Percentiles rank a stretch among this genome's conserved stretches.
phyloP scores from a whole-genome alignment of 2,888 invertebrate species.

The Mechanitis mazaeus region DNA sequence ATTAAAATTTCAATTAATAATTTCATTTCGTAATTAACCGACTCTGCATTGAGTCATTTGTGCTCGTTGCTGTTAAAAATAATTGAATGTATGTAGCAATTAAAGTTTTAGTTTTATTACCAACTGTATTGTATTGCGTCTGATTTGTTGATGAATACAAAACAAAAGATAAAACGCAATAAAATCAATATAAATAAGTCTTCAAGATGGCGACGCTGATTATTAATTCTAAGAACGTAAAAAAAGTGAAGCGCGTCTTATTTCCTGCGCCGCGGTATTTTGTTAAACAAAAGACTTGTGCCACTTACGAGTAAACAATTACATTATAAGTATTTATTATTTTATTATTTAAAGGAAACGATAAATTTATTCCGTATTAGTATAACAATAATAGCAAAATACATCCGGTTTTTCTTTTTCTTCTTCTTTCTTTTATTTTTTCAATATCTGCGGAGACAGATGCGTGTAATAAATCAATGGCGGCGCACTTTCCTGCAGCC shows the following conservation, averaged over 20 bases:
- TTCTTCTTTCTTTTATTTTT: not conserved
- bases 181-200: not conserved
- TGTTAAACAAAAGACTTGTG: slow-evolving; percentile 9
- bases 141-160: too few species aligned
- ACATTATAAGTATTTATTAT: not conserved
- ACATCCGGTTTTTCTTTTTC: not conserved
- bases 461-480: slow-evolving; percentile 31
- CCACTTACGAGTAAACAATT: slow-evolving; percentile 3
- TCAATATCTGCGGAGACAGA: not conserved
- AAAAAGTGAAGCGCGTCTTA: slow-evolving; percentile 16
- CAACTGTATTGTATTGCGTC: too few species aligned
- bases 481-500: slow-evolving; percentile 46
- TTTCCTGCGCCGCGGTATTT: slow-evolving; percentile 24
- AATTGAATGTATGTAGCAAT: too few species aligned
- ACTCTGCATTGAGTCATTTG: too few species aligned
- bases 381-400: too few species aligned
- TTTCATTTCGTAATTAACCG: too few species aligned
- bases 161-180: not conserved
- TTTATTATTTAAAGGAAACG: not conserved
- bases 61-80: too few species aligned
- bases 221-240: slow-evolving; percentile 23
- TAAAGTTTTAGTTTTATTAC: too few species aligned
- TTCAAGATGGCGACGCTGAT: slow-evolving; percentile 12
- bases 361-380: too few species aligned
- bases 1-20: too few species aligned